Base-by-base conservation (phyloP, 2,797 vertebrate genomes). In the Brotula barbata region DNA sequence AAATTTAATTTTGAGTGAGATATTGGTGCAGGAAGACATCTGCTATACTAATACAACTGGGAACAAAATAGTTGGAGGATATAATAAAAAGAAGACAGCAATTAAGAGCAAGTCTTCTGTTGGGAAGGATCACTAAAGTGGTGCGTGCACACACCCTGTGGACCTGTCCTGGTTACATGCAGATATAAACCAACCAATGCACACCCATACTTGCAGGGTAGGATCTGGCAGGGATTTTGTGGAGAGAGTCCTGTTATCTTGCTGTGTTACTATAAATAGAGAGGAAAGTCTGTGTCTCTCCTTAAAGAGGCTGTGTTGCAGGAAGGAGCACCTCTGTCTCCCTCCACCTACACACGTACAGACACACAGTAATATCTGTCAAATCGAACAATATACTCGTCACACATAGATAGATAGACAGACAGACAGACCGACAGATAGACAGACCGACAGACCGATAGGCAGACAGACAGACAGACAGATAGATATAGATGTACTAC, bases 231-330 rank as follows among this genome's bases (percentile, higher is more conserved):
- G 66, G 50, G 54, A 54, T 60, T 63, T 60, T 71, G 40, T 76
- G 44, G 54, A 55, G 41, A 23, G 73, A 33, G 68, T 51, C 59
- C 72, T 47, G 53, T 52, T 76, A 40, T 77, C 73, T 77, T 78
- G 74, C 66, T 10, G 50, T 44, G 76, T 77, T 66, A 13, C 84
- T 89, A 87, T 72, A 77, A 88, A 88, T 89, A 89, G 80, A 21
- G 71, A 11, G 40, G 71, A 79, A 65, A 51, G 68, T 76, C 64
- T 71, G 62, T 74, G 45, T 79, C 70, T 77, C 67, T 52, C 60
- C 65, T 84, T 66, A 13, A 70, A 68, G 77, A 76, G 56, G 60
- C 53, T 64, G 34, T 69, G 75, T 77, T 68, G 77, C 67, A 76
- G 72, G 74, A 80, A 56, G 49, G 63, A 76, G 22, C 68, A 64